A percentile compares a stretch with the other conserved stretches of the same genome.
Evolutionary conservation across 2,888 invertebrate species (phyloP).

Genomic region (Heterodera filipjevi): DNA sequence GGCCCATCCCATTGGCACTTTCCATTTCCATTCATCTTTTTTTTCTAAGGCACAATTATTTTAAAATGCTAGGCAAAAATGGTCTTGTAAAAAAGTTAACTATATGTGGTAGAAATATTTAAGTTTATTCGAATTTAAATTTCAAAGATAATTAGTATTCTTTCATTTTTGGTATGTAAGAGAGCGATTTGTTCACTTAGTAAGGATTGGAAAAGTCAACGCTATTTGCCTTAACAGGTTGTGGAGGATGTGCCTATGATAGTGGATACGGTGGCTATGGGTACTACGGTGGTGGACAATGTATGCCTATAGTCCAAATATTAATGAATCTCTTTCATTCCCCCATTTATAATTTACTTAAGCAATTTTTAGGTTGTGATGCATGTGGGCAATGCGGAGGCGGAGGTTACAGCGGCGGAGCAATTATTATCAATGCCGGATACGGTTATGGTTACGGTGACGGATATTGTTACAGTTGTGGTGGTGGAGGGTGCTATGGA

Average conservation of each 20-base stretch:
- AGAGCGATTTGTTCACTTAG: no score
- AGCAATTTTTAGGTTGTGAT: neutral
- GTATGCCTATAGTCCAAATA: neutral
- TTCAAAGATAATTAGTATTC: no score
- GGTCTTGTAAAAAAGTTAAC: no score
- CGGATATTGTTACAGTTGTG: neutral
- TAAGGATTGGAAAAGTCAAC: no score
- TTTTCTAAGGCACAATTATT: no score
- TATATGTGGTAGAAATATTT: no score
- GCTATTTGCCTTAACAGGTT: neutral
- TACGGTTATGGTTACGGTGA: conserved; percentile 5
- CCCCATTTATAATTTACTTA: neutral
- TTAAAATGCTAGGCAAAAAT: no score
- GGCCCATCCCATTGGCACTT: no score
- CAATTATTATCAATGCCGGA: neutral
- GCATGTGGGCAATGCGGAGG: neutral
- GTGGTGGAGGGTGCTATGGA: neutral
- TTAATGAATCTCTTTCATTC: neutral
- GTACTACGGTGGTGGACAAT: neutral
- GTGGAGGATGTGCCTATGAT: neutral
- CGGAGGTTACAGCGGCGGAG: conserved; percentile 1
- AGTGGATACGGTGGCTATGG: neutral
- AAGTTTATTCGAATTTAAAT: no score
- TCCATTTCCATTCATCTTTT: no score
- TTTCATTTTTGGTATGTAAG: no score